Evolutionary conservation across 1,140 invertebrate genomes (phyloP), one percentile per base, ranked within the genome.

Genomic region (Agrypnia vestita): DNA sequence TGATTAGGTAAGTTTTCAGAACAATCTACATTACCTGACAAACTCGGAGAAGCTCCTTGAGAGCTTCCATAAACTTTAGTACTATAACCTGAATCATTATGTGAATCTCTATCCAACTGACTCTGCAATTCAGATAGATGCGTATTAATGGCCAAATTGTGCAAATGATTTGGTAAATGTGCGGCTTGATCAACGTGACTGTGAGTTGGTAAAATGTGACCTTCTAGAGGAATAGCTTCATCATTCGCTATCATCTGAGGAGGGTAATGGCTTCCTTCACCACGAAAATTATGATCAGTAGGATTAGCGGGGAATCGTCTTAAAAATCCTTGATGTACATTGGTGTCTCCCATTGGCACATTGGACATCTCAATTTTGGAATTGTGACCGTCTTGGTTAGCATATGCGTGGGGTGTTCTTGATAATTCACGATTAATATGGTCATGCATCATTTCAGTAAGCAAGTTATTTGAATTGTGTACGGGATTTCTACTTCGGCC

Each of bases 51-150:
- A 13, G 94, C 93, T 0, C 94, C 94, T 84, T 94, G 93, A 9
- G 94, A 94, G 61, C 93, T 94, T 7, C 94, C 94, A 78, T 94
- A 94, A 80, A 94, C 93, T 83, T 94, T 93, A 12, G 94, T 95
- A 80, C 93, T 94, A 84, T 95, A 95, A 1, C 94, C 94, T 11
- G 94, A 95, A 86, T 95, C 94, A 84, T 94, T 94, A 84, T 94
- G 94, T 0, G 92, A 92, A 84, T 94, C 93, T 62, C 91, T 85
- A 82, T 93, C 92, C 4, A 89, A 84, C 80, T 90, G 89, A 83
- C 88, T 89, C 59, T 90, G 89, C 0, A 86, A 87, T 82, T 89
- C 89, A 3, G 88, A 87, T 61, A 90, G 83, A 82, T 89, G 87
- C 0, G 89, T 90, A 80, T 90, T 89, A 3, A 90, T 89, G 6